Evolutionary conservation across 2,113 vertebrate species (phyloP).

Genomic region (Abramis brama): DNA sequence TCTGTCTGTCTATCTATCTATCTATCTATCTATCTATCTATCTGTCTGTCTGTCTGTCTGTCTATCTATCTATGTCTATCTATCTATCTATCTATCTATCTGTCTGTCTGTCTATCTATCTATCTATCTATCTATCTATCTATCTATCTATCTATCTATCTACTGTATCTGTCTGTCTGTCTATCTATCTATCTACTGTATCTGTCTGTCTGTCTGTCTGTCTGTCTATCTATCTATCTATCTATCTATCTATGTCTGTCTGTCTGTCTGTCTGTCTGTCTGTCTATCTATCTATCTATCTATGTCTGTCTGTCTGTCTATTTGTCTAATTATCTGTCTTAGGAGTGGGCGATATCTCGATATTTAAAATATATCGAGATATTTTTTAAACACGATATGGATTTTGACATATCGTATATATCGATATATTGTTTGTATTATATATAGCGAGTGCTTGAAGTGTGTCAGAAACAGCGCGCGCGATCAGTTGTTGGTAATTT

Average conservation of each 20-base stretch:
- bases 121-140: no score
- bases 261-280: no score
- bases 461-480: no score
- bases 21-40: neutral
- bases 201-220: neutral
- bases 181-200: neutral
- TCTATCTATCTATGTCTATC: neutral
- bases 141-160: neutral
- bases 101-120: neutral
- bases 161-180: no score
- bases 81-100: neutral
- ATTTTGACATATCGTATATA: no score
- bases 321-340: no score
- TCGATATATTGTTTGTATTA: no score
- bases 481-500: no score
- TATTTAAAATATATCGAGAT: no score
- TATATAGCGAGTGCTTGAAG: no score
- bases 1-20: neutral
- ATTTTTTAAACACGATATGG: no score
- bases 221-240: neutral
- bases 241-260: neutral
- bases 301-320: neutral
- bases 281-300: neutral
- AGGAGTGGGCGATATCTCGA: no score
- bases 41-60: neutral